phyloP scores from a whole-genome alignment of 2,113 vertebrate genomes.

The Dolichotis patagonum region DNA sequence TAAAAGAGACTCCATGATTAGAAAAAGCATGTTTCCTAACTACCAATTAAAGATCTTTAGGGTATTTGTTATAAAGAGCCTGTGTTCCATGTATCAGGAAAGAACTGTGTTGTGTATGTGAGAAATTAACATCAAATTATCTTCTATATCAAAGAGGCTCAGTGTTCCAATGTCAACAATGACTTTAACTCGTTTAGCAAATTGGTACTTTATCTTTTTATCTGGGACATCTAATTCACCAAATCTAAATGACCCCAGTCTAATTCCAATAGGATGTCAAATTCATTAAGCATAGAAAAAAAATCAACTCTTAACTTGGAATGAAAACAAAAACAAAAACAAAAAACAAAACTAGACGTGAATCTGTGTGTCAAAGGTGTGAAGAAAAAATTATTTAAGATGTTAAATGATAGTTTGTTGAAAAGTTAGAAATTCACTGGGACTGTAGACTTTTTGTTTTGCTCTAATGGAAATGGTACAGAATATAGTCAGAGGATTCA shows the following conservation, averaged over 20 bases:
- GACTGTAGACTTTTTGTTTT: background rate
- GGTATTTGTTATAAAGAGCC: slow-evolving; percentile 71
- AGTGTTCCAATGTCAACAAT: background rate
- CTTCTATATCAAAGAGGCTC: slow-evolving; percentile 1
- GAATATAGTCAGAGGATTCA: background rate
- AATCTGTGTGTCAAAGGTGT: background rate
- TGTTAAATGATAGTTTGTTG: slow-evolving; percentile 33
- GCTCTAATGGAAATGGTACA: background rate
- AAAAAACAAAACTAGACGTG: background rate
- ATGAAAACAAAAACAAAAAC: background rate
- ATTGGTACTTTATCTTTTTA: slow-evolving; percentile 1
- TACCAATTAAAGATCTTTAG: slow-evolving; percentile 75
- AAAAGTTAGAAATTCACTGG: slow-evolving; percentile 20
- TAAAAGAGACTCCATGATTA: slow-evolving; percentile 68
- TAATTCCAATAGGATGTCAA: background rate
- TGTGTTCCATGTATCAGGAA: slow-evolving; percentile 30
- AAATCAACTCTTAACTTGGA: background rate
- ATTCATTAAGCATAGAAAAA: background rate
- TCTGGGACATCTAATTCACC: background rate
- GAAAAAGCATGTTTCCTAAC: slow-evolving; percentile 70
- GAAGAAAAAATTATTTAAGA: slow-evolving; percentile 55
- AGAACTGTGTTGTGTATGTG: background rate
- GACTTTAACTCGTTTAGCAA: background rate
- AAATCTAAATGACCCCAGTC: slow-evolving; percentile 33
- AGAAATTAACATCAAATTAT: slow-evolving; percentile 47